Evolutionary conservation across 1,140 invertebrate genomes (phyloP).

Genomic region (Anastrepha obliqua): DNA sequence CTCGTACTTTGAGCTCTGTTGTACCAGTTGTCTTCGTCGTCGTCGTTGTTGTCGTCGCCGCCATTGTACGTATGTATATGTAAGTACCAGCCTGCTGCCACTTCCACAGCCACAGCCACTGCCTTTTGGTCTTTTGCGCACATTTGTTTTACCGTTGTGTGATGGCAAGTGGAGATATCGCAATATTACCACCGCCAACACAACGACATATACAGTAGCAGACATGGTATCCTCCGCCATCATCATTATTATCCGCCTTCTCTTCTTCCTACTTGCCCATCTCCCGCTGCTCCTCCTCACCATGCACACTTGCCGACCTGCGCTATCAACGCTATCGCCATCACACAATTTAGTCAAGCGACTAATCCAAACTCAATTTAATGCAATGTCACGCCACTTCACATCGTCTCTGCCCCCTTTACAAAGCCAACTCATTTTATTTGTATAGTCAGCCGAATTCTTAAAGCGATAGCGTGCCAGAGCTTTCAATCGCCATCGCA

Average conservation of each 20-base stretch:
- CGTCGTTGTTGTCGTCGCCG: background rate
- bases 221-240: background rate
- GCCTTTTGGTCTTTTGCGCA: background rate
- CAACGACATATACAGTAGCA: background rate
- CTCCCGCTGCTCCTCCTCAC: background rate
- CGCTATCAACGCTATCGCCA: constrained; percentile 38
- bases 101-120: background rate
- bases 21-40: background rate
- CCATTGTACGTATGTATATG: background rate
- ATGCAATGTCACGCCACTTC: constrained; percentile 48
- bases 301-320: constrained; percentile 13
- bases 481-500: constrained; percentile 49
- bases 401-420: background rate
- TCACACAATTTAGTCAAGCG: constrained; percentile 52
- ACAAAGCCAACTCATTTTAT: background rate
- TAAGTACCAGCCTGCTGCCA: background rate
- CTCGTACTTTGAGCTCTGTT: background rate
- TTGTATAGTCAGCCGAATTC: background rate
- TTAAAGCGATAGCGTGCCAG: constrained; percentile 45
- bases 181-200: constrained; percentile 38
- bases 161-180: constrained; percentile 46
- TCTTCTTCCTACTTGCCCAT: background rate
- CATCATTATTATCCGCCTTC: background rate
- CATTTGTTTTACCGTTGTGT: constrained; percentile 40
- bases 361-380: constrained; percentile 51